Base-by-base conservation (phyloP, 2,888 invertebrate species). In the Ornithoptera priamus region DNA sequence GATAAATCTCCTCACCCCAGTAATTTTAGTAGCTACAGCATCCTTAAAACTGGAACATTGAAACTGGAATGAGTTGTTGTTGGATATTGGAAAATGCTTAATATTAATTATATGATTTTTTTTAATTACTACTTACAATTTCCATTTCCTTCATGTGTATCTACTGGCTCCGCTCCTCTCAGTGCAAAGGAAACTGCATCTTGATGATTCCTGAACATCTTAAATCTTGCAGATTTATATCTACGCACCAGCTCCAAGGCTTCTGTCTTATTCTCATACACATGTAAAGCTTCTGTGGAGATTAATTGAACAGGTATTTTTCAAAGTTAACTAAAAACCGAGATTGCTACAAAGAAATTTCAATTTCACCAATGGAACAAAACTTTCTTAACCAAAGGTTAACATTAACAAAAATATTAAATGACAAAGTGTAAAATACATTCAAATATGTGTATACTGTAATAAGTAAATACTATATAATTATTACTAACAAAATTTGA, bases 131-230 rank as follows among this genome's bases (percentile, higher is more conserved):
- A 15, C 89, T 88, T 70, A 92, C 89, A 84, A 71, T 81, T 91
- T 75, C 90, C 90, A 86, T 92, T 92, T 53, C 88, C 93, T 77
- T 88, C 92, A 2, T 82, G 86, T 60, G 81, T 85, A 65, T 93
- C 90, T 8, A 84, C 75, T 0, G 87, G 92, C 76, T 96, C 95
- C 0, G 94, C 93, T 0, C 97, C 96, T 78, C 94, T 93, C 70
- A 94, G 85, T 0, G 96, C 95, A 89, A 97, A 98, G 15, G 95
- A 94, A 17, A 94, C 92, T 0, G 98, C 98, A 81, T 97, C 97
- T 74, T 94, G 94, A 67, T 93, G 93, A 72, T 92, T 95, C 69
- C 93, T 93, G 81, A 98, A 98, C 1, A 94, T 94, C 81, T 97
- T 98, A 78, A 98, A 95, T 71, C 98, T 93, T 0, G 96, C 95